These are phyloP conservation scores for Eptesicus fuscus DNA, from an alignment of 2,113 vertebrate genomes.

Conservation along the genomic window DNA sequence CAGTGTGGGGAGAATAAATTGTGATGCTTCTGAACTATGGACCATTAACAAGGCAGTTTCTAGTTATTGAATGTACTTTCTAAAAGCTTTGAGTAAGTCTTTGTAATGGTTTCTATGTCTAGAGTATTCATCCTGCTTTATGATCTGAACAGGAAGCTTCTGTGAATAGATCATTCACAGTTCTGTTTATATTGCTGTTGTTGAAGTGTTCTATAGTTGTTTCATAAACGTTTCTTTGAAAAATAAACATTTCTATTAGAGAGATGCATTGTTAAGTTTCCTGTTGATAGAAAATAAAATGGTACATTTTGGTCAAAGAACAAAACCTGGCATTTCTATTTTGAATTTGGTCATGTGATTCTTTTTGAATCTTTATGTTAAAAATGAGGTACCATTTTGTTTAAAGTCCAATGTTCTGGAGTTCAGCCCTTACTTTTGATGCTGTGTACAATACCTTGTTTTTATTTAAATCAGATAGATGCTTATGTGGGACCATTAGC, in stretches of 20 bases:
- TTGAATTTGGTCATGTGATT: conserved; percentile 2
- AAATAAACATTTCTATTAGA: conserved; percentile 35
- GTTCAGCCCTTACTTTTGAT: neutral
- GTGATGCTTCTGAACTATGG: neutral
- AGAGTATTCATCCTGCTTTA: conserved; percentile 15
- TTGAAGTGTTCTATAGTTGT: conserved; percentile 32
- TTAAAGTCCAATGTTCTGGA: neutral
- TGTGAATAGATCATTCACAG: conserved; percentile 8
- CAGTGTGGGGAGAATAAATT: neutral
- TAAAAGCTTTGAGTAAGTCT: conserved; percentile 21
- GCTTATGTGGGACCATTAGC: neutral
- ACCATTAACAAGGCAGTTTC: neutral
- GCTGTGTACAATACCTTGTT: neutral
- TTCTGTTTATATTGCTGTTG: conserved; percentile 21
- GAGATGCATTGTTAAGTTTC: neutral
- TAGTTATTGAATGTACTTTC: neutral
- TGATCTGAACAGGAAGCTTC: neutral
- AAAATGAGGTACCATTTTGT: neutral
- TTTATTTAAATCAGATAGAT: neutral
- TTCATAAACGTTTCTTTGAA: conserved; percentile 23
- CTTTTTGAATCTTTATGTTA: conserved; percentile 15
- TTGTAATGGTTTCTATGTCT: neutral
- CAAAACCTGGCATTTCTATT: conserved; percentile 26
- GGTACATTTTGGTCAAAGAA: conserved; percentile 10
- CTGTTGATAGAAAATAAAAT: conserved; percentile 38